Evolutionary conservation across 2,113 vertebrate species (phyloP).

Genomic region (Picathartes gymnocephalus): DNA sequence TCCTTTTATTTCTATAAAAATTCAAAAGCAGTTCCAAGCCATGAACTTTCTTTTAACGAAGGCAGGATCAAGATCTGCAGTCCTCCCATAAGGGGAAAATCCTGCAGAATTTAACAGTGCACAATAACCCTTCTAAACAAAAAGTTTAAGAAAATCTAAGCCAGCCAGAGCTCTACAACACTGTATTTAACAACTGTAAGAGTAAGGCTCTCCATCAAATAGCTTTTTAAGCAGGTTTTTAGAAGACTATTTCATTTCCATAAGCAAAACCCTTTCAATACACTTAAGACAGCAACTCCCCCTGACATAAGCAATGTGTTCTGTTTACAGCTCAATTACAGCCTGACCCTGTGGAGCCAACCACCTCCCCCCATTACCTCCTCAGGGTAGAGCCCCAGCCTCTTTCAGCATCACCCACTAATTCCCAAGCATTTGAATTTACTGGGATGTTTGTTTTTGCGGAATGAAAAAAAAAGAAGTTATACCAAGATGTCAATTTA

Average conservation of each 20-base stretch:
- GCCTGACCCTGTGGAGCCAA: not conserved
- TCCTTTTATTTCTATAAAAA: not conserved
- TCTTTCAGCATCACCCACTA: not conserved
- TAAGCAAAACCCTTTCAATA: not conserved
- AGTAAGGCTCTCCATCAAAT: not conserved
- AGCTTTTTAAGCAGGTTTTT: not conserved
- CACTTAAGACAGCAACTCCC: not conserved
- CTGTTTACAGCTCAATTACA: not conserved
- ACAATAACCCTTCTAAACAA: not conserved
- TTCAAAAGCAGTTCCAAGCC: not conserved
- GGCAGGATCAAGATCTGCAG: not conserved
- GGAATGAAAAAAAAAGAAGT: not conserved
- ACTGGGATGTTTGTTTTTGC: not conserved
- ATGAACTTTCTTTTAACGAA: not conserved
- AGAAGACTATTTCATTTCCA: not conserved
- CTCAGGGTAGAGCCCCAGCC: not conserved
- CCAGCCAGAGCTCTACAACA: not conserved
- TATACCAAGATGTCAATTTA: not conserved
- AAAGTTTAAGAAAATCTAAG: not conserved
- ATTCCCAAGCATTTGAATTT: not conserved
- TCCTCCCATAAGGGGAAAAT: not conserved
- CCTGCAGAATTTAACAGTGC: not conserved
- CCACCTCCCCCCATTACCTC: not conserved
- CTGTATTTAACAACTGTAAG: not conserved
- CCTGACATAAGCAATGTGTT: not conserved